Conservation (phyloP, 1,140 invertebrate genomes). For the Drosophila rhopaloa region DNA sequence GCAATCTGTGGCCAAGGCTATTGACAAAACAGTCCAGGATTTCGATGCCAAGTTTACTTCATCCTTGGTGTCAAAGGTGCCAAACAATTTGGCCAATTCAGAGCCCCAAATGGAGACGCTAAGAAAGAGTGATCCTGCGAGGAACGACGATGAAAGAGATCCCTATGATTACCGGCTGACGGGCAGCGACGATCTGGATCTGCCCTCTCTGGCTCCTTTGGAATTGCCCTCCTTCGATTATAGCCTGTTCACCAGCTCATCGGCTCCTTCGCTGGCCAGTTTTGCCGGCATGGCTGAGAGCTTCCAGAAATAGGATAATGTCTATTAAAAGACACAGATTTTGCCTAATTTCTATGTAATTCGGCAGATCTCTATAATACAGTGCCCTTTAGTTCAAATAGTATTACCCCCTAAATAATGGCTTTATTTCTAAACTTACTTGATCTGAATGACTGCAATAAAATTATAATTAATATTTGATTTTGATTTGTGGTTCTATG, state of each 20-base stretch:
- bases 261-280: constrained; percentile 62
- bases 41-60: constrained; percentile 77
- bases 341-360: neutral
- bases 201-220: constrained; percentile 69
- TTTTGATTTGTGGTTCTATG: neutral
- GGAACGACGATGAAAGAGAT: constrained; percentile 13
- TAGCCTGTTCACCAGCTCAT: constrained; percentile 63
- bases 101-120: constrained; percentile 55
- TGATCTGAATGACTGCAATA: no score
- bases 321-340: constrained; percentile 2
- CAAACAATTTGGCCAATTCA: constrained; percentile 10
- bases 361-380: neutral
- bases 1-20: constrained; percentile 77
- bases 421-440: neutral
- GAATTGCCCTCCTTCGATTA: constrained; percentile 79
- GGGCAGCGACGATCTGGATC: constrained; percentile 48
- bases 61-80: constrained; percentile 17
- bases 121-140: constrained; percentile 23
- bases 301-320: constrained; percentile 65
- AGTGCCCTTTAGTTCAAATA: neutral
- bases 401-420: neutral
- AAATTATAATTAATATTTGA: no score
- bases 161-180: constrained; percentile 4
- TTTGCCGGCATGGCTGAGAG: constrained; percentile 61
- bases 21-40: constrained; percentile 78